phyloP scores from a whole-genome alignment of 2,113 vertebrate species.

The Piaya cayana region DNA sequence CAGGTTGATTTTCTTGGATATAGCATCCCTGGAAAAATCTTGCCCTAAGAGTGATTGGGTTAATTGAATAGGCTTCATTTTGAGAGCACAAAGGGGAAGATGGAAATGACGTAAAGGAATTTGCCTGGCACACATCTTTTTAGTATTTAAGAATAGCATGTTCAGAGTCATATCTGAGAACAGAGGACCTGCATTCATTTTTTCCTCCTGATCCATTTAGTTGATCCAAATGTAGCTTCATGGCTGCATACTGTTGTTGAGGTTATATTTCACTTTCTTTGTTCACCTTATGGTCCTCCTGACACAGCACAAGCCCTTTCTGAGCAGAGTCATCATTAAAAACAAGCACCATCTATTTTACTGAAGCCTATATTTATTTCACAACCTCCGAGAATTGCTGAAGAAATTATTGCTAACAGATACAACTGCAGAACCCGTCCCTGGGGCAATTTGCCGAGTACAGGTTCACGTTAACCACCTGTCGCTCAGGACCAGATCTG shows the following conservation, averaged over 20 bases:
- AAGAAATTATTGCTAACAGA: constrained; percentile 42
- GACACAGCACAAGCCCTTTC: not conserved
- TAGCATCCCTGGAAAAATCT: not conserved
- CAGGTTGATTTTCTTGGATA: not conserved
- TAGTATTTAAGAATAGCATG: not conserved
- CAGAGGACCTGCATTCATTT: not conserved
- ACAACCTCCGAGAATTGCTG: not conserved
- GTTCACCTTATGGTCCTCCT: constrained; percentile 2
- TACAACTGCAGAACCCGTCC: not conserved
- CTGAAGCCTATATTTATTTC: constrained; percentile 28
- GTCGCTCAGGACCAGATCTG: not conserved
- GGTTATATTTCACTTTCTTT: constrained; percentile 4
- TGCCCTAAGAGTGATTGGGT: not conserved
- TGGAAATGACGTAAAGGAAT: not conserved
- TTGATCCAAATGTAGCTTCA: not conserved
- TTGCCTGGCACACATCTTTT: not conserved
- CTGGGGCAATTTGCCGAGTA: not conserved
- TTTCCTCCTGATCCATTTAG: not conserved
- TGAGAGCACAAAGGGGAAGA: not conserved
- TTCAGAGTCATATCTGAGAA: not conserved
- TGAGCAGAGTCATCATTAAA: not conserved
- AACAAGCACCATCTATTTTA: constrained; percentile 27
- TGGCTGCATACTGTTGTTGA: not conserved
- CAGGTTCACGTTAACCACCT: not conserved
- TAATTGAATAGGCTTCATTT: not conserved